Evolutionary conservation across 30 jellyfish, hydroid and myxozoan genomes (phyloP), one percentile per base, ranked within the genome.

Genomic region (Aurelia sp.): DNA sequence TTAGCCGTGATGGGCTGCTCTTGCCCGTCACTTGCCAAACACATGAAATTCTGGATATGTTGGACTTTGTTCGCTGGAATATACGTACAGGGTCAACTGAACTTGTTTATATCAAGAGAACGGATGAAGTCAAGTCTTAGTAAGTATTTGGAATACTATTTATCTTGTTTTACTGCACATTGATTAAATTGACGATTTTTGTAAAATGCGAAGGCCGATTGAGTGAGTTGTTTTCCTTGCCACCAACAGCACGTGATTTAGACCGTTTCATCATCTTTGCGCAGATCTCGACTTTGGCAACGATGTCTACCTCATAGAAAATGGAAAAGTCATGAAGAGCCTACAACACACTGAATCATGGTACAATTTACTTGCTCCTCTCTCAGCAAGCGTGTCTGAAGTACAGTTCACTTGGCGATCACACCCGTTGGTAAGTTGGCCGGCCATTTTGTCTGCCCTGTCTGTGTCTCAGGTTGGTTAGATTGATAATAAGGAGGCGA

Each of bases 241-340:
- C 79, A 40, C 65, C 82, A 31, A 61, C 83, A 64, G 93, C 93
- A 84, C 93, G 93, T 84, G 93, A 84, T 82, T 84, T 61, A 71
- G 78, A 74, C 51, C 73, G 71, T 84, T 73, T 84, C 87, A 37
- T 61, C 74, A 57, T 84, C 69, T 59, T 66, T 40, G 0, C 84
- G 63, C 79, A 92, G 98, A 81, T 86, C 91, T 92, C 63, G 96
- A 92, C 87, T 86, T 92, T 73, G 96, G 94, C 40, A 61, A 80
- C 55, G 98, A 92, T 74, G 66, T 86, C 13, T 86, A 40, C 67
- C 47, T 92, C 48, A 89, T 92, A 16, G 62, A 86, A 31, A 73
- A 81, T 44, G 98, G 98, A 17, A 62, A 79, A 35, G 85, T 89
- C 12, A 30, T 79, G 30, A 30, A 59, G 20, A 37, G 78, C 12